Conservation (phyloP, 92 coral and sea anemone genomes). For the Phenganax marumi region DNA sequence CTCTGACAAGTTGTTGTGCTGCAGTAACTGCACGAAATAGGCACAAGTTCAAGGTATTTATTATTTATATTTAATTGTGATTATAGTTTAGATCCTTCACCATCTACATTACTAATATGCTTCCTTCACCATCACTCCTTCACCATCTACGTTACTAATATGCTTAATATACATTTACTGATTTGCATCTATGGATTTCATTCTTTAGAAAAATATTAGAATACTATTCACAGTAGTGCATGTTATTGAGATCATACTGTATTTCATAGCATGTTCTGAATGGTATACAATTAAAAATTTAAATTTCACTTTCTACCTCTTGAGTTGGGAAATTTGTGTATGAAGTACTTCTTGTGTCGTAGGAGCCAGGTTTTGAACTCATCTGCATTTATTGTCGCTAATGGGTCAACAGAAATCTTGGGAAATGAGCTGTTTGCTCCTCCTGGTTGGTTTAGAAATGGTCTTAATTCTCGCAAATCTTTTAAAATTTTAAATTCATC, state of each 20-base stretch:
- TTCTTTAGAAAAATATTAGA: no score
- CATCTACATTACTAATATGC: no score
- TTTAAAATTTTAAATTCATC: conserved; percentile 48
- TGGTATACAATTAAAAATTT: no score
- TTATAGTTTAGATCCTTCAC: no score
- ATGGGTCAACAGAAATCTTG: conserved; percentile 51
- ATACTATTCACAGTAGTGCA: no score
- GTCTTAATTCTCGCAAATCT: conserved; percentile 57
- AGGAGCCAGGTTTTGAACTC: conserved; percentile 59
- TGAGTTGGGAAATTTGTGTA: conserved; percentile 55
- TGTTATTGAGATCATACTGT: no score
- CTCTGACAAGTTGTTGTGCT: neutral
- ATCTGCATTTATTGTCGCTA: conserved; percentile 44
- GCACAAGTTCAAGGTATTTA: neutral
- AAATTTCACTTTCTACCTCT: conserved; percentile 7
- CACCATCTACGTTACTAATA: no score
- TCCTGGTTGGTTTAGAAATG: conserved; percentile 40
- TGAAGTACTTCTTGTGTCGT: conserved; percentile 49
- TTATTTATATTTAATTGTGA: neutral
- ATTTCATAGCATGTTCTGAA: no score
- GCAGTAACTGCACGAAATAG: neutral
- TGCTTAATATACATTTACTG: no score
- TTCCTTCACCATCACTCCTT: no score
- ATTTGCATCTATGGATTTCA: no score
- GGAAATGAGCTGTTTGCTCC: conserved; percentile 59